A percentile compares a stretch with the other conserved stretches of the same genome.
phyloP scores from a whole-genome alignment of 2,888 invertebrate species.

The Ornithoptera alexandrae region DNA sequence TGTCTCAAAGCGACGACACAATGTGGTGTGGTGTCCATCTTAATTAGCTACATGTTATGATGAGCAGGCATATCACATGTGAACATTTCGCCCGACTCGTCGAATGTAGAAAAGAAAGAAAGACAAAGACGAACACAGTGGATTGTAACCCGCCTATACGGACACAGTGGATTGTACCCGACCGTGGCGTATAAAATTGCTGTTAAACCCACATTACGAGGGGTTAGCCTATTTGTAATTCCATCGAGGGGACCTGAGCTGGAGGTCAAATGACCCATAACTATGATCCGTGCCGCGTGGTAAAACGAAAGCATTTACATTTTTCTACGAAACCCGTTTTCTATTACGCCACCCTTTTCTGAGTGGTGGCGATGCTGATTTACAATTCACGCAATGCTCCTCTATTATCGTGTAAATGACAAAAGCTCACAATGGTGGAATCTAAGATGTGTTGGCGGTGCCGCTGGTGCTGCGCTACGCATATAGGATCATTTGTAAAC shows the following conservation, averaged over 20 bases:
- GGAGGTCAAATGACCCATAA: slow-evolving; percentile 67
- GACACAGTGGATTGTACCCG: slow-evolving; percentile 1
- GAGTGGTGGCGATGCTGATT: slow-evolving; percentile 46
- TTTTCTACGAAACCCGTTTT: slow-evolving; percentile 61
- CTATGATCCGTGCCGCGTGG: slow-evolving; percentile 52
- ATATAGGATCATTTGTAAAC: slow-evolving; percentile 16
- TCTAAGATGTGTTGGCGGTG: slow-evolving; percentile 5
- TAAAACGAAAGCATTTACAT: slow-evolving; percentile 59
- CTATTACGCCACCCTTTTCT: slow-evolving; percentile 56
- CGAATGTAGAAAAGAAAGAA: too few species aligned
- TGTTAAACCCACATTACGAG: slow-evolving; percentile 35
- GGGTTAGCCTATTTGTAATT: slow-evolving; percentile 60
- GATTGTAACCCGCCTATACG: neutral
- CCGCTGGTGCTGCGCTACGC: neutral
- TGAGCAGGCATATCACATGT: too few species aligned
- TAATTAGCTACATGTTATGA: too few species aligned
- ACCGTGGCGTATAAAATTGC: slow-evolving; percentile 36
- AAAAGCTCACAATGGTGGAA: slow-evolving; percentile 39
- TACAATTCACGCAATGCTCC: slow-evolving; percentile 44
- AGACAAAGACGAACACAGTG: neutral
- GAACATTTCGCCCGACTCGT: too few species aligned
- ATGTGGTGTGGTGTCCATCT: too few species aligned
- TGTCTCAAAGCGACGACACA: too few species aligned
- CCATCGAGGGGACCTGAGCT: slow-evolving; percentile 50
- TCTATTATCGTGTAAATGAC: slow-evolving; percentile 37